Evolutionary conservation across 2,888 invertebrate species (phyloP), one percentile per base, ranked within the genome.

Genomic region (Camponotus fellah): DNA sequence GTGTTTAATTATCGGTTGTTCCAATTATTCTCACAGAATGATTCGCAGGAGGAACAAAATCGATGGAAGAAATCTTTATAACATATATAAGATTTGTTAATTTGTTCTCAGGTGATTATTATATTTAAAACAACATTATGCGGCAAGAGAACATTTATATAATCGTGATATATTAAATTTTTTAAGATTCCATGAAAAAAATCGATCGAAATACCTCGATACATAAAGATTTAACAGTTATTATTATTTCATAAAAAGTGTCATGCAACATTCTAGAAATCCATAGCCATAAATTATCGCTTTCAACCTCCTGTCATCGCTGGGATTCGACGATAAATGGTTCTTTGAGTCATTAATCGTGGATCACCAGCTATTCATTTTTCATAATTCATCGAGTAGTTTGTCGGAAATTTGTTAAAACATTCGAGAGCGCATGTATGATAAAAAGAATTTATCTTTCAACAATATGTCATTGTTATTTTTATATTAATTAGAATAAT

Each of bases 1-100:
- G 83, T 65, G 77, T 69, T 80, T 84, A 82, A 87, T 91, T 87
- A 85, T 85, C 85, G 74, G 71, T 37, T 46, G 58, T 53, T 79
- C 60, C 53, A 65, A 43, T 72, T 82, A 46, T 37, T 12, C 56
- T 9, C 46, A 53, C 14, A 46, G 10, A 14, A 68, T 56, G 62
- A 34, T 56, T 83, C 40, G 46, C 34, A 14, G 17, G 34, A 43
- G 26, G 26, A 66, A 74, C 12, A 37, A n/a, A 60, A 43, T 80
- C n/a, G 9, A 49, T 32, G n/a, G 2, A n/a, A n/a, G 43, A 62
- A 43, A 8, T 34, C 9, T 69, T 60, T 53, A 8, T n/a, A 56
- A 65, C n/a, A 5, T 14, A 26, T 12, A 64, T n/a, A 21, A 40
- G 14, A 0, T 65, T 34, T 76, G 49, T 40, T 74, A 37, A 65